Conservation (phyloP, 2,888 invertebrate genomes). For the Cephus pygmeus region DNA sequence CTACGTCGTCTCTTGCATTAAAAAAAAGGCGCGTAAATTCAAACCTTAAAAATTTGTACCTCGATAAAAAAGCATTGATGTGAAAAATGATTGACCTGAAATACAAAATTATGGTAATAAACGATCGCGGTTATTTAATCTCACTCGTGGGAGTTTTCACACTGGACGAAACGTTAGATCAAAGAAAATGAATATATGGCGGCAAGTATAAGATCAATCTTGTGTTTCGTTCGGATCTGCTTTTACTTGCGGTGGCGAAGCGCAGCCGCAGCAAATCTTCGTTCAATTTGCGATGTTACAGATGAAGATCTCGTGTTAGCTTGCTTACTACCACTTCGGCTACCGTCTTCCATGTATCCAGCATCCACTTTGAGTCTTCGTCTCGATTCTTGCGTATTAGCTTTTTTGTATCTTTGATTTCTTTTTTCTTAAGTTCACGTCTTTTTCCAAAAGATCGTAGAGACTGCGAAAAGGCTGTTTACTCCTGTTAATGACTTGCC, state of each 20-base stretch:
- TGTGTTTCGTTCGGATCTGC: conserved; percentile 41
- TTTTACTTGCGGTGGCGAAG: conserved; percentile 57
- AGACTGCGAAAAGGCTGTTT: background rate
- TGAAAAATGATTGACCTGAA: background rate
- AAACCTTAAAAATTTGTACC: background rate
- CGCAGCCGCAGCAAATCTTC: conserved; percentile 56
- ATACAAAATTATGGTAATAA: background rate
- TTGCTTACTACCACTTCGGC: background rate
- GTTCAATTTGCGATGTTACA: conserved; percentile 61
- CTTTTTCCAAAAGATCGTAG: background rate
- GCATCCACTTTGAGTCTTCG: background rate
- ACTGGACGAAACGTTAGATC: background rate
- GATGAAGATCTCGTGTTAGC: conserved; percentile 30
- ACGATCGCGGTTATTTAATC: background rate
- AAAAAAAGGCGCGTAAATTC: background rate
- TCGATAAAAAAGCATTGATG: background rate
- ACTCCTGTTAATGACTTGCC: background rate
- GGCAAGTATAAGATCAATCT: background rate
- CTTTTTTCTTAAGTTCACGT: background rate
- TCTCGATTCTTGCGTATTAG: background rate
- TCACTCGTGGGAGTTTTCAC: background rate
- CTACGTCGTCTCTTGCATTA: background rate
- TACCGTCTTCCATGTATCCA: background rate
- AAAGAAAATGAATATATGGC: background rate
- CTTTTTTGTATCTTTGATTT: background rate